Percentiles rank a stretch among this genome's conserved stretches.
Conservation (phyloP, 2,888 invertebrate genomes). For the Iselma pallidipennis region DNA sequence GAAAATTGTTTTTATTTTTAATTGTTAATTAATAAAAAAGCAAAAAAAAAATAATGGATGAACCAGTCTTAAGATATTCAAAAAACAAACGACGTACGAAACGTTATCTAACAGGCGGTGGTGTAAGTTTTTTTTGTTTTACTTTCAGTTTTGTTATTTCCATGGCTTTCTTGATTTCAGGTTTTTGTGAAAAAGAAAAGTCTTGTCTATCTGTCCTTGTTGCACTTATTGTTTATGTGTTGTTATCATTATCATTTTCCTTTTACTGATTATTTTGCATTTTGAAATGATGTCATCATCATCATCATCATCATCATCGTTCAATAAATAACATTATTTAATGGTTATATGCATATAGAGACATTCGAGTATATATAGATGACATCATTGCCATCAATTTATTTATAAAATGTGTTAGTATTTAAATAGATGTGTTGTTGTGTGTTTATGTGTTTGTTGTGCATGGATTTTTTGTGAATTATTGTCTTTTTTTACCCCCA, state of each 20-base stretch:
- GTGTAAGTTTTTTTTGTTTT: constrained; percentile 15
- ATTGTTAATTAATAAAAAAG: too few relatives aligned
- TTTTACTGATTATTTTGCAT: not conserved
- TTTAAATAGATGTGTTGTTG: constrained; percentile 22
- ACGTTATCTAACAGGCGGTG: constrained; percentile 18
- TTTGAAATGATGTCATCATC: not conserved
- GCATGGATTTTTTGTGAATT: constrained; percentile 2
- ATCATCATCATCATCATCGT: not conserved
- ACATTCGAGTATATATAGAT: not conserved
- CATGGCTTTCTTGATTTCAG: not conserved
- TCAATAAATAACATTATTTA: too few relatives aligned
- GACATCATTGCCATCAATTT: not conserved
- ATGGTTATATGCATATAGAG: not conserved
- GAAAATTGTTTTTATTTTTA: too few relatives aligned
- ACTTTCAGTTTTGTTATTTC: not conserved
- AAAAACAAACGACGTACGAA: constrained; percentile 10
- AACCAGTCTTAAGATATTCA: not conserved
- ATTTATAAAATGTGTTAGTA: constrained; percentile 16
- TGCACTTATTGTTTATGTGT: too few relatives aligned
- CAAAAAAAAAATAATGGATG: too few relatives aligned
- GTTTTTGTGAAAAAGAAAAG: too few relatives aligned
- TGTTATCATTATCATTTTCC: not conserved
- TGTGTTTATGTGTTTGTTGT: constrained; percentile 11
- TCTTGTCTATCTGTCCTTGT: not conserved
- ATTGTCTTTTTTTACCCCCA: too few relatives aligned